Base-by-base conservation (phyloP, 92 coral and sea anemone species). In the Scolanthus callimorphus region DNA sequence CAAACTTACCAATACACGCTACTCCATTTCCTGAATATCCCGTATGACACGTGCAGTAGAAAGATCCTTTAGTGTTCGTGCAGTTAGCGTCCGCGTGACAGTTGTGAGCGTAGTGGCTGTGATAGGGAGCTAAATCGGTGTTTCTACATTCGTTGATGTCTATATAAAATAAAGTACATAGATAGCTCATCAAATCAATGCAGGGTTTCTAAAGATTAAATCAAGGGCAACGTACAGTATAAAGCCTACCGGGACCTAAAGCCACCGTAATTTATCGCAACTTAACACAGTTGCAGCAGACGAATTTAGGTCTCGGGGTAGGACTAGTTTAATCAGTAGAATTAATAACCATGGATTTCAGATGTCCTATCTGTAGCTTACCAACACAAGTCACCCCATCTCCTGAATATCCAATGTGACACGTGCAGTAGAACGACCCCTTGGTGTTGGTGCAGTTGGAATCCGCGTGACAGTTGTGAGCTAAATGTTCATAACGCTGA, bases 391-490 rank as follows among this genome's bases (percentile, higher is more conserved):
- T 59, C 20, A 86, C 90, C 19, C 95, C 95, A 71, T 82, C 49
- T 57, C 95, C 95, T 34, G 90, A 78, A 55, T 69, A 88, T 6
- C 96, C 96, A 29, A 46, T 27, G 25, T 63, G 76, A 65, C 95
- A 82, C 43, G 76, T 78, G 57, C 95, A 87, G 76, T 62, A 74
- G 71, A 83, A 88, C 53, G 90, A 83, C 55, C 96, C 90, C 61
- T 77, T 70, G 71, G 90, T 69, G 73, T 88, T 79, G 58, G 78
- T 83, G 23, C 96, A 88, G 59, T 84, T 73, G 49, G 90, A 62
- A 46, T 73, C 74, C 37, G 23, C 21, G 56, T 77, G 88, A n/a
- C 90, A 83, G 63, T 81, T 74, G 56, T 81, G 67, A 4, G 79
- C 49, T 3, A 58, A 55, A 39, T 74, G 66, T 19, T 17, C 3